Base-by-base conservation (phyloP, 2,797 vertebrate species). In the Danio jaintianensis region DNA sequence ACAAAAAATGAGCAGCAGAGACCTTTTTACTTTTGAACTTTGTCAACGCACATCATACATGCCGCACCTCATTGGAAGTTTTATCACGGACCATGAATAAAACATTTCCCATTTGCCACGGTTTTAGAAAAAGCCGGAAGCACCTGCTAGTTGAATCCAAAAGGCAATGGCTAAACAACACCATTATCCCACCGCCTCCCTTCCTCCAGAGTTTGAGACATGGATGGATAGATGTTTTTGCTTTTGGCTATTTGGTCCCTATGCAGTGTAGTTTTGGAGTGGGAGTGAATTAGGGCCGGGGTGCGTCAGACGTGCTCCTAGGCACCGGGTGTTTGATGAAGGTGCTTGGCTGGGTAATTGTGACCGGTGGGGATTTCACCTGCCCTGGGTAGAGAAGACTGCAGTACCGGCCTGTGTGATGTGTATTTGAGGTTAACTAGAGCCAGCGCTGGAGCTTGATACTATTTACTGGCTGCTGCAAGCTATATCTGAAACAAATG, bases 141-240 rank as follows among this genome's bases (percentile, higher is more conserved):
- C 84, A 84, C 87, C 62, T 85, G 79, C 84, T 85, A 85, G 86
- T 86, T 84, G 84, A 80, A 81, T 67, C 63, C 87, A 90, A 91
- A 91, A 84, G 88, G 88, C 84, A 85, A 85, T 85, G 88, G 86
- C 87, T 87, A 91, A 90, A 91, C 91, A 89, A 89, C 86, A 80
- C 86, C 47, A 75, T 91, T 93, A 91, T 92, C 90, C 89, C 89
- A 86, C 85, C 80, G 86, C 88, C 89, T 80, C 67, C 78, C 68
- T 82, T 29, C 29, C 86, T 58, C 43, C 86, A 87, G 90, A 86
- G 88, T 86, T 86, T 29, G 72, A 55, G 85, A 88, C 87, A 89
- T 90, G 81, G 88, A 90, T 91, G 87, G 85, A 88, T 88, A 87
- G 85, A 84, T 87, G 85, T 76, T 83, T 83, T 88, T 83, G 4